Percentiles rank a stretch among this genome's conserved stretches.
phyloP scores from a whole-genome alignment of 2,888 invertebrate species.

The Pyrrhia umbra region DNA sequence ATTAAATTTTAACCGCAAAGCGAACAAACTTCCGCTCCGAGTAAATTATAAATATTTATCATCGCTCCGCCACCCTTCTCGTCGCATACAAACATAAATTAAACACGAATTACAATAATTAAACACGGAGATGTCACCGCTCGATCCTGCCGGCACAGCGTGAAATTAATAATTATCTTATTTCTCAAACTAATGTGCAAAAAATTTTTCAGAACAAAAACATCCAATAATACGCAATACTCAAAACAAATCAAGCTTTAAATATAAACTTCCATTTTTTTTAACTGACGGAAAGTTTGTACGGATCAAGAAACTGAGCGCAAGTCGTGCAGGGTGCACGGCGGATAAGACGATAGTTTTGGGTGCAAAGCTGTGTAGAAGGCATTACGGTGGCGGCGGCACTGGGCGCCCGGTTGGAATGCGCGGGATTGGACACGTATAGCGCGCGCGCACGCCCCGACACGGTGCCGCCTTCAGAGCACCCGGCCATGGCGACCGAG shows the following conservation, averaged over 20 bases:
- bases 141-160: conserved; percentile 59
- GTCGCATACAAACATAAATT: conserved; percentile 61
- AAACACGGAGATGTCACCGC: conserved; percentile 66
- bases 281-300: conserved; percentile 46
- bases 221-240: conserved; percentile 68
- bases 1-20: conserved; percentile 45
- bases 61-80: conserved; percentile 66
- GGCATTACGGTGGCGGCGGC: conserved; percentile 85
- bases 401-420: conserved; percentile 85
- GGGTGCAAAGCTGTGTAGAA: conserved; percentile 71
- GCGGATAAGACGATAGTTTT: conserved; percentile 61
- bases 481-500: conserved; percentile 89
- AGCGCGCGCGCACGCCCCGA: conserved; percentile 87
- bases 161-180: conserved; percentile 23
- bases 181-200: conserved; percentile 52
- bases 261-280: conserved; percentile 61
- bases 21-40: conserved; percentile 50
- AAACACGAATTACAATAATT: conserved; percentile 57
- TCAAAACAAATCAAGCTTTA: conserved; percentile 73
- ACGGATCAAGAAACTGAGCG: conserved; percentile 20
- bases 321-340: conserved; percentile 54
- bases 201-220: conserved; percentile 72
- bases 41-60: conserved; percentile 61
- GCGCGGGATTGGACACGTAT: conserved; percentile 87
- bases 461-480: conserved; percentile 88